Percentiles rank a stretch among this genome's conserved stretches.
These are phyloP conservation scores for Pantherophis alleghaniensis DNA, from an alignment of 2,797 vertebrate genomes.

Conservation along the genomic window DNA sequence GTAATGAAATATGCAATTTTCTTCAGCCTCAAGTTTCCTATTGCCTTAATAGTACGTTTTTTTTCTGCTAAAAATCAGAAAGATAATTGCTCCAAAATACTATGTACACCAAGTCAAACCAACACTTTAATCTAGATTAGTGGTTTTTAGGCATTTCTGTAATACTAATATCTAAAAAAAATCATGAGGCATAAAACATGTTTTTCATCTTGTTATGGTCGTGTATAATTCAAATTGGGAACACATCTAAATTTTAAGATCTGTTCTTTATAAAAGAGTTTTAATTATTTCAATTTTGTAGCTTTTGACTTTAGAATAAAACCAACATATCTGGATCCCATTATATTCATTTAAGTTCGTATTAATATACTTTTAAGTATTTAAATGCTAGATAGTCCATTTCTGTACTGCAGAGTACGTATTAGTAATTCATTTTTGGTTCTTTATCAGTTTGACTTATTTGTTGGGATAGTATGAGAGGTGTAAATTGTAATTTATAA, in stretches of 20 bases:
- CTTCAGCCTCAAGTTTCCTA: background rate
- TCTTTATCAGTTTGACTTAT: background rate
- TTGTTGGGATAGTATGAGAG: background rate
- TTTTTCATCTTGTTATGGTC: background rate
- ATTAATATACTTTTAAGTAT: background rate
- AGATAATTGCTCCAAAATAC: background rate
- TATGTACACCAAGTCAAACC: background rate
- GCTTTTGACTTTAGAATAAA: background rate
- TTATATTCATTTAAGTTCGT: background rate
- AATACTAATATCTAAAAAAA: slow-evolving; percentile 9
- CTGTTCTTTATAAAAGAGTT: background rate
- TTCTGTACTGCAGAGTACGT: background rate
- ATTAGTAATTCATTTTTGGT: background rate
- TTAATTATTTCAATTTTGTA: background rate
- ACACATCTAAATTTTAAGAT: background rate
- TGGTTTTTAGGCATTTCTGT: slow-evolving; percentile 58
- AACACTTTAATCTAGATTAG: slow-evolving; percentile 45
- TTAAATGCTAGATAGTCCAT: background rate
- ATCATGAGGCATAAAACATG: background rate
- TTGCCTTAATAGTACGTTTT: background rate
- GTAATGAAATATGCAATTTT: background rate
- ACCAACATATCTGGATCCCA: background rate
- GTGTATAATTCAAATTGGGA: background rate
- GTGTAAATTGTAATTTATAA: background rate
- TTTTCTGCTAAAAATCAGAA: background rate